Evolutionary conservation across 2,888 invertebrate genomes (phyloP).

Genomic region (Hydrotaea diabolus): DNA sequence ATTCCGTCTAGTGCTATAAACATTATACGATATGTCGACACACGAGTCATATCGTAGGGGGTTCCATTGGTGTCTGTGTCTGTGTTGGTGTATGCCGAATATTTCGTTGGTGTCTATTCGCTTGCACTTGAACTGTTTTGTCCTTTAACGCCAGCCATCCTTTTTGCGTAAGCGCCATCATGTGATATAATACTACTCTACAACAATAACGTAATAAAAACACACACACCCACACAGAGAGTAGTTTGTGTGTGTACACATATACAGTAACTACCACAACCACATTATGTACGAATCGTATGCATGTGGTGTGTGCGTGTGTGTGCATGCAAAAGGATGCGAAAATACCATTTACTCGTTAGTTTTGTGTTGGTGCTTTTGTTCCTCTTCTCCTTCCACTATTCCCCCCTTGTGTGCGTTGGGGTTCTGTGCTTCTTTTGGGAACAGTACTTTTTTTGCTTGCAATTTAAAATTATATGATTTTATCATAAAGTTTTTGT

Average conservation of each 20-base stretch:
- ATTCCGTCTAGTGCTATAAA: background rate
- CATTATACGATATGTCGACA: background rate
- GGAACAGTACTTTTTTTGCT: no score
- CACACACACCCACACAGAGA: background rate
- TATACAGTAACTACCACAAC: no score
- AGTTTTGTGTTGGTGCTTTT: background rate
- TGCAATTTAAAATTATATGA: slow-evolving; percentile 39
- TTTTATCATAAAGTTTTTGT: slow-evolving; percentile 53
- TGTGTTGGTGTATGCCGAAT: no score
- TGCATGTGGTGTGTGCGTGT: no score
- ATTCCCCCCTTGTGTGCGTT: background rate
- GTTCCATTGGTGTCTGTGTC: background rate
- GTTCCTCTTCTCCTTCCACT: background rate
- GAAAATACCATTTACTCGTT: slow-evolving; percentile 38
- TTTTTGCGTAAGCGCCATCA: slow-evolving; percentile 69
- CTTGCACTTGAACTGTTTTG: slow-evolving; percentile 79
- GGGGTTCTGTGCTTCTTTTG: no score
- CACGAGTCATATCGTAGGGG: background rate
- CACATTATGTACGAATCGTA: background rate
- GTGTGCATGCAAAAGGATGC: slow-evolving; percentile 29
- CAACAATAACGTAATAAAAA: slow-evolving; percentile 58
- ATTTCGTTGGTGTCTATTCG: slow-evolving; percentile 60
- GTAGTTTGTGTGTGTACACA: slow-evolving; percentile 9
- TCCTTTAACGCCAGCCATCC: slow-evolving; percentile 75
- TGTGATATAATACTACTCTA: slow-evolving; percentile 57